Evolutionary conservation across 2,888 invertebrate genomes (phyloP), one percentile per base, ranked within the genome.

Genomic region (Conomelus anceps): DNA sequence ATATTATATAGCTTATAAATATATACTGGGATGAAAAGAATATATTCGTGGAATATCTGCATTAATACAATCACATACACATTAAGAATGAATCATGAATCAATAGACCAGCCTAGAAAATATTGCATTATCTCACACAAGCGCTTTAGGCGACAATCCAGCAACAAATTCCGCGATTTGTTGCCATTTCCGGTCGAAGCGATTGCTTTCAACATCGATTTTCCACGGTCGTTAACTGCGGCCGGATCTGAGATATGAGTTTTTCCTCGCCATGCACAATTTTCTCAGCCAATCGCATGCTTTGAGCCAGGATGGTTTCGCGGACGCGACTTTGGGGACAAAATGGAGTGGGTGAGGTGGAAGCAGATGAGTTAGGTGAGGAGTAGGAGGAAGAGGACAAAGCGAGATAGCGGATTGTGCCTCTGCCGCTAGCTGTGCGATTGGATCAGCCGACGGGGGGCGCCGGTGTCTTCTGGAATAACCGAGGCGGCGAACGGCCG

Each of bases 321-420:
- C 63, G 34, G 13, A 34, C 34, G 34, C 34, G 63, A 63, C 4
- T 63, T 20, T 20, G 63, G 63, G 20, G 34, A 63, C 63, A n/a
- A 63, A 63, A 34, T 34, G 34, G 6, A 26, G 26, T 4, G 4
- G 26, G 11, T 11, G 26, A 26, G 26, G 6, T 7, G 26, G 26
- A 26, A 11, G 11, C 26, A 11, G 11, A 26, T n/a, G n/a, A n/a
- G n/a, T n/a, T 11, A 26, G 26, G 26, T 26, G 26, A 26, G 6
- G 26, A 26, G 11, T n/a, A 23, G 24, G n/a, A 85, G 89, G 34
- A 88, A 85, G 89, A 88, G 84, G 24, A 85, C 22, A 85, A 85
- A 63, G 63, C 63, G n/a, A 63, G n/a, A n/a, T 63, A 63, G 63
- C 63, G 63, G 63, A 63, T n/a, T 63, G n/a, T 63, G 63, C n/a